Conservation (phyloP, 2,888 invertebrate species). For the Malthinus seriepunctatus region DNA sequence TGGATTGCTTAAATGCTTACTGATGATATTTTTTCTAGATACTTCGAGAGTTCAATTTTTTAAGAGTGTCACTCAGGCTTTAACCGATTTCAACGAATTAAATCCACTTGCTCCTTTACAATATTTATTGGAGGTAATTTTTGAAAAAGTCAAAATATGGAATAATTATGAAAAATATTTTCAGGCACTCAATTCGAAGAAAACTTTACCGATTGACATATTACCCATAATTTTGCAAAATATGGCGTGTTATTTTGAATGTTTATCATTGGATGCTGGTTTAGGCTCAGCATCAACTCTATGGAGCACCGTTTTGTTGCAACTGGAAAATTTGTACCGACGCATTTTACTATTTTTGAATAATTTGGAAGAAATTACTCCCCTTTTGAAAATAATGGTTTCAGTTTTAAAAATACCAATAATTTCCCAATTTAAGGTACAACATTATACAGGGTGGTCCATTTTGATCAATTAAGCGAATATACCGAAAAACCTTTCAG, state of each 20-base stretch:
- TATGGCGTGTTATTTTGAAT: constrained; percentile 91
- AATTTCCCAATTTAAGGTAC: constrained; percentile 78
- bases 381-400: constrained; percentile 75
- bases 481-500: too few relatives aligned
- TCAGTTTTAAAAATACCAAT: constrained; percentile 83
- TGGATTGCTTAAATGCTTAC: too few relatives aligned
- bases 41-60: constrained; percentile 82
- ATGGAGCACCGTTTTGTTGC: constrained; percentile 82
- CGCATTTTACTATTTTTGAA: constrained; percentile 71
- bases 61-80: constrained; percentile 89
- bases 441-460: constrained; percentile 22
- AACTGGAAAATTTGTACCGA: constrained; percentile 86
- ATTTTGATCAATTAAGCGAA: too few relatives aligned
- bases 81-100: constrained; percentile 94
- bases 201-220: constrained; percentile 70
- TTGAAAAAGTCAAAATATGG: background rate
- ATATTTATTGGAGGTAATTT: constrained; percentile 76
- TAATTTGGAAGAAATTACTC: constrained; percentile 70
- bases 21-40: constrained; percentile 55
- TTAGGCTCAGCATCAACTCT: constrained; percentile 68
- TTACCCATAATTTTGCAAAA: constrained; percentile 85
- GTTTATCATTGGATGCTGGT: constrained; percentile 81
- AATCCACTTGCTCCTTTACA: constrained; percentile 94
- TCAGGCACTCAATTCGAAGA: constrained; percentile 75
- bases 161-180: constrained; percentile 32